phyloP scores from a whole-genome alignment of 2,888 invertebrate species.

The Diaprepes abbreviatus region DNA sequence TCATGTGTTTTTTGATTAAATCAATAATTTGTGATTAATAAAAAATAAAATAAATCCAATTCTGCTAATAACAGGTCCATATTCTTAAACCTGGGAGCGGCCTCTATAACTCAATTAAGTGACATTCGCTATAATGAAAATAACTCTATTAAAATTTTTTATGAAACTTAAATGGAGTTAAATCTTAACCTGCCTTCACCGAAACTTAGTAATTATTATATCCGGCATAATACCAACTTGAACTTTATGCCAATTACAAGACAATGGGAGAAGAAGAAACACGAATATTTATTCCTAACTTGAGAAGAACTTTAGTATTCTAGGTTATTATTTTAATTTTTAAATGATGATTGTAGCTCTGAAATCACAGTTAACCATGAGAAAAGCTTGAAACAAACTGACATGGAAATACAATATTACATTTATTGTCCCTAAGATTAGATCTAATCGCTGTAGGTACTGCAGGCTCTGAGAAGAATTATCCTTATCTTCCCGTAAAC shows the following conservation, averaged over 20 bases:
- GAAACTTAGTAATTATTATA: not conserved
- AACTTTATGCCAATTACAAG: not conserved
- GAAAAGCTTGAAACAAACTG: constrained; percentile 24
- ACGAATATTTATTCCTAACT: constrained; percentile 6
- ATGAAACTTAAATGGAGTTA: too few relatives aligned
- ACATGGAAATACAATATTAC: constrained; percentile 31
- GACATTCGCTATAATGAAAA: too few relatives aligned
- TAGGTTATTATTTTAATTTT: constrained; percentile 44
- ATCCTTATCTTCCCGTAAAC: constrained; percentile 31
- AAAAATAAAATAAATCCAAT: too few relatives aligned
- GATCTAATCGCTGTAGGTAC: constrained; percentile 31
- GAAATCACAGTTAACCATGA: constrained; percentile 29
- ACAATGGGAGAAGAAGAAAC: constrained; percentile 27
- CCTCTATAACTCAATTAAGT: too few relatives aligned
- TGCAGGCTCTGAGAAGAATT: constrained; percentile 29
- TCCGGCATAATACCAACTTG: not conserved
- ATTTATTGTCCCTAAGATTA: constrained; percentile 39
- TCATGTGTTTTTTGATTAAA: too few relatives aligned
- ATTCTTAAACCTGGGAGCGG: too few relatives aligned
- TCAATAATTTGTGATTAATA: too few relatives aligned
- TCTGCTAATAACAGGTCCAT: too few relatives aligned
- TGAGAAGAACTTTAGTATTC: constrained; percentile 19
- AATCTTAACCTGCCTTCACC: constrained; percentile 3
- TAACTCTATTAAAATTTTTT: too few relatives aligned
- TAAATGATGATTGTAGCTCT: constrained; percentile 30